phyloP scores from a whole-genome alignment of 2,113 vertebrate species.

The Chroicocephalus ridibundus region DNA sequence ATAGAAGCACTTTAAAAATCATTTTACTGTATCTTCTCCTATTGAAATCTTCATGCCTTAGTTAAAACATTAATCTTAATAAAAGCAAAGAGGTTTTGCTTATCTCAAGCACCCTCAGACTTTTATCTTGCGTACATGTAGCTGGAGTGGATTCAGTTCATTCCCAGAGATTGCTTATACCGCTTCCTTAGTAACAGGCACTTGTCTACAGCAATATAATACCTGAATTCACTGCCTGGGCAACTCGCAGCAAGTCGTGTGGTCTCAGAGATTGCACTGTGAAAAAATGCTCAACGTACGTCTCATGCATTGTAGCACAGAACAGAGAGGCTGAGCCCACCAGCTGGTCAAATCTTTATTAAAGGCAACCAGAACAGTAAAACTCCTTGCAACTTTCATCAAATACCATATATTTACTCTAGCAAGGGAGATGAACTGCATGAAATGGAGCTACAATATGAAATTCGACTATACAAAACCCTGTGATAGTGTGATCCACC shows the following conservation, averaged over 20 bases:
- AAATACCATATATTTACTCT: neutral
- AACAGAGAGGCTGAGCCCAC: neutral
- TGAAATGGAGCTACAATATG: neutral
- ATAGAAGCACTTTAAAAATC: neutral
- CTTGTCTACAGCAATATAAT: neutral
- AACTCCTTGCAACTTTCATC: neutral
- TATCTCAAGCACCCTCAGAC: neutral
- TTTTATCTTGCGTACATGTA: neutral
- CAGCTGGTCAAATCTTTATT: neutral
- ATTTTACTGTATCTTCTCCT: neutral
- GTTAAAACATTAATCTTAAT: neutral
- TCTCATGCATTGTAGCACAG: neutral
- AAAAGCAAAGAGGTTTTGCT: neutral
- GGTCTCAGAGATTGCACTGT: neutral
- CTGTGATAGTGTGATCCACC: neutral
- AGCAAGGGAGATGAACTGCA: neutral
- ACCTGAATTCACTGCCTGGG: neutral
- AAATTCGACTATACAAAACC: neutral
- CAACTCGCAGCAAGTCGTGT: neutral
- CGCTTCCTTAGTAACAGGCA: neutral
- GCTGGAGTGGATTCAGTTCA: neutral
- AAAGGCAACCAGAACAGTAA: neutral
- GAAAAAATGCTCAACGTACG: neutral
- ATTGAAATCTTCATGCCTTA: neutral
- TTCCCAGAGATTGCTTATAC: neutral